These are phyloP conservation scores for Chelmon rostratus DNA, from an alignment of 2,797 vertebrate species.

Conservation along the genomic window DNA sequence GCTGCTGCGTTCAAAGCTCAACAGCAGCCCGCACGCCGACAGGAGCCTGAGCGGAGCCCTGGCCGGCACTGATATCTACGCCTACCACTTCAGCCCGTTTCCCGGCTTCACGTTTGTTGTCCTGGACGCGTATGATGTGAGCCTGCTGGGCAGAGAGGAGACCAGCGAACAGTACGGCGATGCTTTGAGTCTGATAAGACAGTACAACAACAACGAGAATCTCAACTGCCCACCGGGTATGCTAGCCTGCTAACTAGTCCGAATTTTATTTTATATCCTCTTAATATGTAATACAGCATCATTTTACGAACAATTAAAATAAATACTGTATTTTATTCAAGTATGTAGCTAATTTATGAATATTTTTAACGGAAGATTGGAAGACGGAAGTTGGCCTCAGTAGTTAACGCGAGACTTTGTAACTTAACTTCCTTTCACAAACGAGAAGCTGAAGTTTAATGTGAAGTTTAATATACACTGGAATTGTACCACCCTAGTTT, in stretches of 20 bases:
- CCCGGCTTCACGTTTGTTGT: slow-evolving; percentile 88
- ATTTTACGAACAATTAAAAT: too few relatives aligned
- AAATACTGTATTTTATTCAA: neutral
- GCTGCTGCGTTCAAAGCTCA: slow-evolving; percentile 84
- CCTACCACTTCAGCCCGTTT: slow-evolving; percentile 90
- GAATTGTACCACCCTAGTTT: too few relatives aligned
- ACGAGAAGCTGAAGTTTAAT: too few relatives aligned
- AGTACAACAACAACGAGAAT: slow-evolving; percentile 89
- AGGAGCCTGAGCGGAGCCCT: slow-evolving; percentile 3
- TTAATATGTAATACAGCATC: neutral
- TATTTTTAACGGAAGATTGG: too few relatives aligned
- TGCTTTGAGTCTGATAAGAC: slow-evolving; percentile 83
- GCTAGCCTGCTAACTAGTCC: fast-evolving
- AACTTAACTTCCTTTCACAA: too few relatives aligned
- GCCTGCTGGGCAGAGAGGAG: slow-evolving; percentile 88
- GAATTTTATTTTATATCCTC: too few relatives aligned
- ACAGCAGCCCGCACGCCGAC: slow-evolving; percentile 73
- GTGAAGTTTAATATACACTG: too few relatives aligned
- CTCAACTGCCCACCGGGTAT: slow-evolving; percentile 91
- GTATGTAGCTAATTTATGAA: too few relatives aligned
- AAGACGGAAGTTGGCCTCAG: neutral
- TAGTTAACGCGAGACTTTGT: too few relatives aligned
- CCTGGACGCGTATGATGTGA: slow-evolving; percentile 92
- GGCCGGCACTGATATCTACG: slow-evolving; percentile 76
- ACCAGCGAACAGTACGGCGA: slow-evolving; percentile 79